Evolutionary conservation across 2,888 invertebrate genomes (phyloP).

Genomic region (Anoncus sp.): DNA sequence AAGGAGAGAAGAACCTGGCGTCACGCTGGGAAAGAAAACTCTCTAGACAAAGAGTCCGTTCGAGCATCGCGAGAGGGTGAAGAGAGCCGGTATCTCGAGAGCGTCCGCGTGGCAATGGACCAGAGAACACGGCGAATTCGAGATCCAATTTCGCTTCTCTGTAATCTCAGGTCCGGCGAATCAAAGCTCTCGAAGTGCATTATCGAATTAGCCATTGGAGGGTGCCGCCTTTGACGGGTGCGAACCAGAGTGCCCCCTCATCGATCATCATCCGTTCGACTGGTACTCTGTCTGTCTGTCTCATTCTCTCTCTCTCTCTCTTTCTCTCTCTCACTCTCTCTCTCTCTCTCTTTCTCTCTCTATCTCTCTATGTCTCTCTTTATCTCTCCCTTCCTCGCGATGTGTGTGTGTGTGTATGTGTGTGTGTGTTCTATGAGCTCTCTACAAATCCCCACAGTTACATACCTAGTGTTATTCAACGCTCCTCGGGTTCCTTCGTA

Average conservation of each 20-base stretch:
- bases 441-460: conserved; percentile 35
- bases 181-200: conserved; percentile 73
- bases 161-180: conserved; percentile 74
- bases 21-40: conserved; percentile 48
- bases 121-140: conserved; percentile 67
- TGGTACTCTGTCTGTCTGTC: conserved; percentile 51
- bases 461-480: conserved; percentile 49
- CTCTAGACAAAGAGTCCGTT: conserved; percentile 56
- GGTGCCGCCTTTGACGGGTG: conserved; percentile 61
- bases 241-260: conserved; percentile 63
- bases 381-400: no score
- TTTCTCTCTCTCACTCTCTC: conserved; percentile 59
- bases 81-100: conserved; percentile 20
- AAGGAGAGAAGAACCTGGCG: conserved; percentile 3
- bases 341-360: conserved; percentile 67
- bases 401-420: no score
- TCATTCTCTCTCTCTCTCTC: conserved; percentile 68
- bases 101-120: conserved; percentile 35
- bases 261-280: conserved; percentile 62
- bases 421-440: conserved; percentile 26
- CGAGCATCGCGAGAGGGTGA: conserved; percentile 11
- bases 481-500: conserved; percentile 36
- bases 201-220: conserved; percentile 59
- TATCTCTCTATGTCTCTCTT: no score
- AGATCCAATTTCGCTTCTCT: conserved; percentile 74